Evolutionary conservation across 1,140 invertebrate species (phyloP).

Genomic region (Hylyphantes graminicola): DNA sequence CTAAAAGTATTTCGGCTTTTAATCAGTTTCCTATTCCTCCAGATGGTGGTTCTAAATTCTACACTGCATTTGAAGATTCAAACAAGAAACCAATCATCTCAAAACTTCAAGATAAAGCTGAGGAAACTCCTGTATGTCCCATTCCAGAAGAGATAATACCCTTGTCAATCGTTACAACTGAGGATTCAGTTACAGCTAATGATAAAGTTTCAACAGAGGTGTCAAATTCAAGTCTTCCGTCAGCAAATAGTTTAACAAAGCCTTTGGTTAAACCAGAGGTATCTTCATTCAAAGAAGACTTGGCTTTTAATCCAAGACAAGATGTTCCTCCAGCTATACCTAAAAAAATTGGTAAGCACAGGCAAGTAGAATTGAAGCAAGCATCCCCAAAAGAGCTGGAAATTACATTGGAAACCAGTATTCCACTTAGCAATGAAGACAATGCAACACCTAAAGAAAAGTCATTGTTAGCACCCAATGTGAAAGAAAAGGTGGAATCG

Average conservation of each 20-base stretch:
- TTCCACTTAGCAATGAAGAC: background rate
- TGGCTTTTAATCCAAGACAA: no score
- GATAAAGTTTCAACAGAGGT: background rate
- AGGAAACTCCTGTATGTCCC: conserved; percentile 11
- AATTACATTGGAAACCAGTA: background rate
- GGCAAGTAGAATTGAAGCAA: conserved; percentile 1
- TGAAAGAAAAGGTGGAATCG: conserved; percentile 13
- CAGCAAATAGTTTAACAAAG: background rate
- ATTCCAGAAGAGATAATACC: conserved; percentile 56
- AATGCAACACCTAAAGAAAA: background rate
- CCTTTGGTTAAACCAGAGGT: background rate
- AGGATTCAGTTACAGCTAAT: background rate
- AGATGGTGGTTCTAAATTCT: conserved; percentile 32
- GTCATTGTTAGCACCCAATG: background rate
- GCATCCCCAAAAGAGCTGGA: conserved; percentile 1
- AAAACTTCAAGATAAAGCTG: background rate
- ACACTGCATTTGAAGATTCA: conserved; percentile 19
- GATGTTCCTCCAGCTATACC: conserved; percentile 53
- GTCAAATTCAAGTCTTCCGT: no score
- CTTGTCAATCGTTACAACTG: background rate
- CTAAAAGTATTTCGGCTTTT: background rate
- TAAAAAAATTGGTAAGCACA: conserved; percentile 52
- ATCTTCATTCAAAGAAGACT: background rate
- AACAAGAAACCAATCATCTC: background rate
- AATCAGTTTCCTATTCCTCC: background rate